Evolutionary conservation across 2,113 vertebrate genomes (phyloP).

Genomic region (Clarias macrocephalus): DNA sequence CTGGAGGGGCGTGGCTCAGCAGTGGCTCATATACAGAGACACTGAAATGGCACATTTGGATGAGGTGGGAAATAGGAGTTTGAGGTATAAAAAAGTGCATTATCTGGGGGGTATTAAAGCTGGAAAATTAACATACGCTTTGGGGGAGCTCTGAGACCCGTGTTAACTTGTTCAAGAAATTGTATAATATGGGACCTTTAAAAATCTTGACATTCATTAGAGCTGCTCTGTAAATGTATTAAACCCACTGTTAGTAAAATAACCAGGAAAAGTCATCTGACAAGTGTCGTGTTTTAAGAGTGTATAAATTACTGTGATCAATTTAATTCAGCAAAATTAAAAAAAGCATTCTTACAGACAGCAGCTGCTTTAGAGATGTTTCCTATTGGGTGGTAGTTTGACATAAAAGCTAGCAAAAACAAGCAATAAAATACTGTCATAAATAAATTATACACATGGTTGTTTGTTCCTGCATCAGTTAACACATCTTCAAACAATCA

Average conservation of each 20-base stretch:
- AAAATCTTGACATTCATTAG: neutral
- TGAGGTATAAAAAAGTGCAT: too few species aligned
- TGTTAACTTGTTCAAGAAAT: too few species aligned
- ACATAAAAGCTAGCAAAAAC: conserved; percentile 7
- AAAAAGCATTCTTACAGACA: neutral
- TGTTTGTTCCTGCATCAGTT: neutral
- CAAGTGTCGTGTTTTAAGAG: neutral
- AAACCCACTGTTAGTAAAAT: neutral
- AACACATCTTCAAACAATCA: neutral
- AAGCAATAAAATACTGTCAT: neutral
- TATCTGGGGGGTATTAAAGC: too few species aligned
- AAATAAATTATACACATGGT: neutral
- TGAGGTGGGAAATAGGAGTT: too few species aligned
- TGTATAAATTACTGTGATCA: neutral
- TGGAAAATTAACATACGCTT: too few species aligned
- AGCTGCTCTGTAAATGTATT: neutral
- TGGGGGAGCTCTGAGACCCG: too few species aligned
- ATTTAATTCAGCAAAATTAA: conserved; percentile 9
- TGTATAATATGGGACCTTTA: neutral
- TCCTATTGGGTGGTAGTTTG: neutral
- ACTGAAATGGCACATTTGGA: too few species aligned
- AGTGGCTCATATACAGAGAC: too few species aligned
- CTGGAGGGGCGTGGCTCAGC: too few species aligned
- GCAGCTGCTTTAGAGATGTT: neutral
- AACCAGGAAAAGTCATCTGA: neutral